Evolutionary conservation across 2,113 vertebrate genomes (phyloP).

Genomic region (Perccottus glenii): DNA sequence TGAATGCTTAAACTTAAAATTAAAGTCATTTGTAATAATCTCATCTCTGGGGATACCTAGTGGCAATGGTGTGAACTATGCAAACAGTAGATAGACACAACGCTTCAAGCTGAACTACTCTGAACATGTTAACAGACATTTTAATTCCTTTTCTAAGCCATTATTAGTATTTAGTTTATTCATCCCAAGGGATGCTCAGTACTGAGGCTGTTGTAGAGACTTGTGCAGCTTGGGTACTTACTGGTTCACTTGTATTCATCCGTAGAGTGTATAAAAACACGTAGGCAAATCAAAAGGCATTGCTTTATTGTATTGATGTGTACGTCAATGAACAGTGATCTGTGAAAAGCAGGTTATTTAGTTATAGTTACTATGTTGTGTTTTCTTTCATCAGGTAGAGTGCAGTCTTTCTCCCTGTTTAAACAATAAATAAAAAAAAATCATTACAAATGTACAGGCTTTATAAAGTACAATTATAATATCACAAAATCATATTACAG

Average conservation of each 20-base stretch:
- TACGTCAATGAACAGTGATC: slow-evolving; percentile 53
- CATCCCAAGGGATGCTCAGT: no score
- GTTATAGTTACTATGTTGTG: slow-evolving; percentile 46
- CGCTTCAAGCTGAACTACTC: no score
- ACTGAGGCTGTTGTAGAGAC: background rate
- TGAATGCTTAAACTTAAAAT: background rate
- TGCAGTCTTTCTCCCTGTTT: slow-evolving; percentile 38
- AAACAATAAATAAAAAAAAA: slow-evolving; percentile 64
- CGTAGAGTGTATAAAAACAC: slow-evolving; percentile 5
- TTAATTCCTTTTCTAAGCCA: no score
- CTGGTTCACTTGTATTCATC: background rate
- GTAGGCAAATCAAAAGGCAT: slow-evolving; percentile 42
- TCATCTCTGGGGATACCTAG: background rate
- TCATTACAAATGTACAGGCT: slow-evolving; percentile 65
- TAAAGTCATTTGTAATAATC: background rate
- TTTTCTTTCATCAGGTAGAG: slow-evolving; percentile 35
- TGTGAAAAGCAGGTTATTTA: slow-evolving; percentile 64
- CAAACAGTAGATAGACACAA: no score
- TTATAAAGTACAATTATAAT: slow-evolving; percentile 67
- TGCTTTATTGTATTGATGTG: slow-evolving; percentile 63
- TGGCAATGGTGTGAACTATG: background rate
- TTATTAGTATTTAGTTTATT: no score
- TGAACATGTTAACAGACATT: no score
- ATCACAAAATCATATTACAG: slow-evolving; percentile 66
- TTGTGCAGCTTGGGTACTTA: no score